phyloP scores from a whole-genome alignment of 2,113 vertebrate genomes.

The Vulpes lagopus region DNA sequence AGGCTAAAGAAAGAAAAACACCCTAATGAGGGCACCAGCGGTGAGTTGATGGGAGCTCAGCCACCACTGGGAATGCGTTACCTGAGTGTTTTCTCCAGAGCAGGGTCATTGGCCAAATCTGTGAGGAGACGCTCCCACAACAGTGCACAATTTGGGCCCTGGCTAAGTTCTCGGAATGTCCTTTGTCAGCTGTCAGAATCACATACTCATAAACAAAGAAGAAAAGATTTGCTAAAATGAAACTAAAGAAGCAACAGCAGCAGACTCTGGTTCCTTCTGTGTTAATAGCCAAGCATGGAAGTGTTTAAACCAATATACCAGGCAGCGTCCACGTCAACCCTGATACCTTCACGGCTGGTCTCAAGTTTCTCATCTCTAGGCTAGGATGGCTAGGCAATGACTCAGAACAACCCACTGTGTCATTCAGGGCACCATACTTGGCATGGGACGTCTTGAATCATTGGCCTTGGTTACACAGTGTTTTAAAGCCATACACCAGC shows the following conservation, averaged over 20 bases:
- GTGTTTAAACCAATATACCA: slow-evolving; percentile 75
- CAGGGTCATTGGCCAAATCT: slow-evolving; percentile 56
- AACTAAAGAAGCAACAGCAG: slow-evolving; percentile 77
- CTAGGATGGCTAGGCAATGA: slow-evolving; percentile 63
- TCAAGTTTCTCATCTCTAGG: slow-evolving; percentile 71
- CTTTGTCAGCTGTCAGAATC: slow-evolving; percentile 84
- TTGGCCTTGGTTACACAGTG: slow-evolving; percentile 62
- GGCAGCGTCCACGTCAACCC: slow-evolving; percentile 55
- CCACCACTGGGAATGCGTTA: slow-evolving; percentile 73
- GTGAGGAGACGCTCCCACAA: slow-evolving; percentile 65
- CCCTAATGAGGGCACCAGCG: slow-evolving; percentile 74
- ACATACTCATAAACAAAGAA: slow-evolving; percentile 79
- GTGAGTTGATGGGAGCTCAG: not conserved
- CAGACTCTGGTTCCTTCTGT: slow-evolving; percentile 69
- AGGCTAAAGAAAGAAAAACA: slow-evolving; percentile 70
- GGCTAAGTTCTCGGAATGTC: slow-evolving; percentile 72
- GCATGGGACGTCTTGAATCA: slow-evolving; percentile 65
- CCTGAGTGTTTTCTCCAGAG: slow-evolving; percentile 72
- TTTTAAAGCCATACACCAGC: slow-evolving; percentile 65
- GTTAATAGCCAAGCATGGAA: slow-evolving; percentile 73
- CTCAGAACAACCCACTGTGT: slow-evolving; percentile 52
- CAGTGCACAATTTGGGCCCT: slow-evolving; percentile 25
- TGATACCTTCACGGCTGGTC: slow-evolving; percentile 63
- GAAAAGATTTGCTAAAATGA: slow-evolving; percentile 67
- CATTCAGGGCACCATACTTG: not conserved